A percentile compares a stretch with the other conserved stretches of the same genome.
Evolutionary conservation across 2,888 invertebrate genomes (phyloP).

Genomic region (Melieria picta): DNA sequence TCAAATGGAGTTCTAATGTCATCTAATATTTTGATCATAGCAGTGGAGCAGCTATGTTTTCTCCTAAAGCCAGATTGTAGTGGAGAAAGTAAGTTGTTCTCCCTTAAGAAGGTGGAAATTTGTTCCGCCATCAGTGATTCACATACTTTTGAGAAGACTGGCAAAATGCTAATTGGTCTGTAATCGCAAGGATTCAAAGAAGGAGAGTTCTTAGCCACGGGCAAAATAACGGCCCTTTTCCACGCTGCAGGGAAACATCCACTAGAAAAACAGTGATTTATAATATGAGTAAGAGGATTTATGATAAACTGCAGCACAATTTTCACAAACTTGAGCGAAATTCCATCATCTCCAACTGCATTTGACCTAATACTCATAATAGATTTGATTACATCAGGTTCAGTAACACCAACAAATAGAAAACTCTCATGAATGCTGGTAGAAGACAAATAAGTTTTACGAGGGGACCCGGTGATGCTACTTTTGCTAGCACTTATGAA

Average conservation of each 20-base stretch:
- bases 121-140: slow-evolving; percentile 7
- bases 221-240: slow-evolving; percentile 1
- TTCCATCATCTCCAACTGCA: too few relatives aligned
- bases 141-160: slow-evolving; percentile 1
- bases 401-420: too few relatives aligned
- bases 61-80: slow-evolving; percentile 16
- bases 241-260: neutral
- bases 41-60: slow-evolving; percentile 20
- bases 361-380: too few relatives aligned
- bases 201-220: neutral
- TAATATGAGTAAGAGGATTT: too few relatives aligned
- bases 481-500: too few relatives aligned
- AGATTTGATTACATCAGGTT: too few relatives aligned
- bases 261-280: too few relatives aligned
- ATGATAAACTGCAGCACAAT: too few relatives aligned
- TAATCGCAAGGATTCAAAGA: neutral
- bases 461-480: too few relatives aligned
- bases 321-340: too few relatives aligned
- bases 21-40: slow-evolving; percentile 18
- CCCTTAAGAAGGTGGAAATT: neutral
- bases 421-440: too few relatives aligned
- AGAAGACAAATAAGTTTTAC: too few relatives aligned
- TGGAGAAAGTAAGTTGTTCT: slow-evolving; percentile 6
- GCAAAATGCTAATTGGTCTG: slow-evolving; percentile 5
- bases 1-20: slow-evolving; percentile 12